Conservation (phyloP, 2,888 invertebrate genomes). For the Clepsis dumicolana region DNA sequence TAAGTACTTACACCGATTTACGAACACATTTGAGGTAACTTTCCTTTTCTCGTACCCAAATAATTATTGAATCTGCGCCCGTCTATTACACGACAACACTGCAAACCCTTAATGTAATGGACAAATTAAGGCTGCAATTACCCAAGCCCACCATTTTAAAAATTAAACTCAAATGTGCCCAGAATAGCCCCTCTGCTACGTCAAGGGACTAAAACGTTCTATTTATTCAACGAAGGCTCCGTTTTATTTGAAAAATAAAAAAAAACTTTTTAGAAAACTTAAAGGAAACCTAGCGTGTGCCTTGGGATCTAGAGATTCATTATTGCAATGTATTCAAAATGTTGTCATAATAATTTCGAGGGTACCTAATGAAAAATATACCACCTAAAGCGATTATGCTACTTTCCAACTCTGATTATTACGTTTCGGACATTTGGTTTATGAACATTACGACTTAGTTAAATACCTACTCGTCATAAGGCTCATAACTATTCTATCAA, state of each 20-base stretch:
- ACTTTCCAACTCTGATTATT: no score
- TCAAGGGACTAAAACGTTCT: not conserved
- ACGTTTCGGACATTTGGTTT: no score
- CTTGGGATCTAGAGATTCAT: not conserved
- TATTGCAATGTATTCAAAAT: not conserved
- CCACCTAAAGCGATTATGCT: no score
- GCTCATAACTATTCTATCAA: no score
- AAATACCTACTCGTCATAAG: no score
- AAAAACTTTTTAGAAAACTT: not conserved
- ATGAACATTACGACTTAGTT: no score
- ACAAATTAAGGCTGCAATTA: conserved; percentile 1
- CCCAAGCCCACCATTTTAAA: conserved; percentile 24
- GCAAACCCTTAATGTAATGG: not conserved
- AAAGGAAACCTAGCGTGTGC: not conserved
- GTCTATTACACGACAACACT: not conserved
- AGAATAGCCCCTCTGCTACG: conserved; percentile 20
- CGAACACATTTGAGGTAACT: not conserved
- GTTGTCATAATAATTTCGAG: not conserved
- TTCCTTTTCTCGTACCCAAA: not conserved
- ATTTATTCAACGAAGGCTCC: not conserved
- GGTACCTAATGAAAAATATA: no score
- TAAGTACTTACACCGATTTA: no score
- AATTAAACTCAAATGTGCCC: conserved; percentile 21
- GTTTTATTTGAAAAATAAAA: not conserved
- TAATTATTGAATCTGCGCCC: not conserved